Conservation (phyloP, 2,113 vertebrate species). For the Uropsilus gracilis region DNA sequence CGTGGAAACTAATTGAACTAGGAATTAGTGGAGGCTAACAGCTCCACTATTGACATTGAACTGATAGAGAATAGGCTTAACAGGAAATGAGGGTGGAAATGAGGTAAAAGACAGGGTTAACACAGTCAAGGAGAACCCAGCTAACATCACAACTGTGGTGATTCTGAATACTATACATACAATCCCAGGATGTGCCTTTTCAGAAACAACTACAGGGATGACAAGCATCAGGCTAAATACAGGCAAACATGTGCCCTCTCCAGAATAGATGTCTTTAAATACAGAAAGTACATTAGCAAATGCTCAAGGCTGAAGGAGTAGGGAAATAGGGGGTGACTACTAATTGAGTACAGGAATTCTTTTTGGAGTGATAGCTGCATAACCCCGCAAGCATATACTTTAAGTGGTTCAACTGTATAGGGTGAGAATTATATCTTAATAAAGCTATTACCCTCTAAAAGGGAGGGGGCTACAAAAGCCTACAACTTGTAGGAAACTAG, state of each 20-base stretch:
- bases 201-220: background rate
- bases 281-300: background rate
- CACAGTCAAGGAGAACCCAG: background rate
- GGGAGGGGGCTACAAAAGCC: background rate
- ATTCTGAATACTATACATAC: background rate
- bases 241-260: background rate
- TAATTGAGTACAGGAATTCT: background rate
- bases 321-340: background rate
- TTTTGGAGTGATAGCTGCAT: background rate
- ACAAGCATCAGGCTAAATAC: no score
- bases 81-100: fast-evolving
- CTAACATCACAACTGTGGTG: background rate
- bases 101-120: no score
- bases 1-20: background rate
- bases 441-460: background rate
- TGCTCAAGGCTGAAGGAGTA: background rate
- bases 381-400: background rate
- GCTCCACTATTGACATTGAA: no score
- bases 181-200: background rate
- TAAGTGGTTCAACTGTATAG: background rate
- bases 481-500: background rate
- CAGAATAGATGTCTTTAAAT: background rate
- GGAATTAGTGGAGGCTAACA: background rate
- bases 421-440: background rate
- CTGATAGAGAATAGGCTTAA: background rate